Evolutionary conservation across 2,888 invertebrate species (phyloP).

Genomic region (Scotopteryx bipunctaria): DNA sequence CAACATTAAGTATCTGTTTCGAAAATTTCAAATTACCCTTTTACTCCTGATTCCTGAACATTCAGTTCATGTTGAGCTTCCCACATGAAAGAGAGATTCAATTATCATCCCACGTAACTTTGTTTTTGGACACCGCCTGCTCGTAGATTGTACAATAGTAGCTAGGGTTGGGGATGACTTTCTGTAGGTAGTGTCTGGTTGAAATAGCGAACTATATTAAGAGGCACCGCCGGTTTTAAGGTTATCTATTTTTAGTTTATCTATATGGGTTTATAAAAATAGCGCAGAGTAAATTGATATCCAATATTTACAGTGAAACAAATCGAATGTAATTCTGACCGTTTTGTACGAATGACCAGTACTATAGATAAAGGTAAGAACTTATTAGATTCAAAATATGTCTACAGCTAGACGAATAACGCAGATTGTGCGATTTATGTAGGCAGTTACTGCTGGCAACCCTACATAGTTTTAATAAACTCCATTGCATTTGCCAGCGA

Average conservation of each 20-base stretch:
- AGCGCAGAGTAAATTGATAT: neutral
- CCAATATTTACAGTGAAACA: too few relatives aligned
- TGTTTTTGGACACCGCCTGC: slow-evolving; percentile 22
- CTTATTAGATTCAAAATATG: too few relatives aligned
- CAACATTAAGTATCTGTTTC: slow-evolving; percentile 20
- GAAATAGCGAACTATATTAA: slow-evolving; percentile 9
- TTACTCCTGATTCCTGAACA: slow-evolving; percentile 13
- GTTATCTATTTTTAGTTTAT: neutral
- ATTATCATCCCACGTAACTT: slow-evolving; percentile 25
- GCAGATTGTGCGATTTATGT: too few relatives aligned
- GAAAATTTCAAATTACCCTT: slow-evolving; percentile 21
- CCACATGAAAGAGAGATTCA: slow-evolving; percentile 26
- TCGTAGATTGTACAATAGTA: slow-evolving; percentile 19
- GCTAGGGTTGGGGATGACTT: slow-evolving; percentile 5
- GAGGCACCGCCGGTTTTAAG: neutral
- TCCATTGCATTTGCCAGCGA: slow-evolving; percentile 26
- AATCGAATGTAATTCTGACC: too few relatives aligned
- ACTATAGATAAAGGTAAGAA: too few relatives aligned
- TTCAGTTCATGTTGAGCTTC: slow-evolving; percentile 21
- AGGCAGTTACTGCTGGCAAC: too few relatives aligned
- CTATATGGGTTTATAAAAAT: neutral
- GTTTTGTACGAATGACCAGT: too few relatives aligned
- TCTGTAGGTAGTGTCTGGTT: slow-evolving; percentile 1
- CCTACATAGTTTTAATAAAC: slow-evolving; percentile 20
- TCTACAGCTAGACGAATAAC: too few relatives aligned